These are phyloP conservation scores for Chelonia mydas DNA, from an alignment of 2,797 vertebrate species.

Conservation along the genomic window DNA sequence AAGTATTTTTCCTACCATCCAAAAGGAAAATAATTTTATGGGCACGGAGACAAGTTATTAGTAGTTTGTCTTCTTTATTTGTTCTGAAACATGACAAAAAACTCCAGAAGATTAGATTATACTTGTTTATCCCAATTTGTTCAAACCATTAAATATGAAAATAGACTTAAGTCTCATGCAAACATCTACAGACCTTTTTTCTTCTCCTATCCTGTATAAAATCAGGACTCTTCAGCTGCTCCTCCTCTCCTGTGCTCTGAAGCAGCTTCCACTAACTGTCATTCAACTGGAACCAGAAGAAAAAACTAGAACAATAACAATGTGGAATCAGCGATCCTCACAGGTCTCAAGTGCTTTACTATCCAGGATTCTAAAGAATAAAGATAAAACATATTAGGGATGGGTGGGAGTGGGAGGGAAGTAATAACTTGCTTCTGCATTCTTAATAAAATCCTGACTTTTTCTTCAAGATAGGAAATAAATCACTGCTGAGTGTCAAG, in stretches of 20 bases:
- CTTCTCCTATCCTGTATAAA: neutral
- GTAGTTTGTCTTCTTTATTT: slow-evolving; percentile 55
- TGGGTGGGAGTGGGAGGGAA: neutral
- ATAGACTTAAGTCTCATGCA: slow-evolving; percentile 26
- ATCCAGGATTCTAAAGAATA: slow-evolving; percentile 55
- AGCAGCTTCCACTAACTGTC: slow-evolving; percentile 6
- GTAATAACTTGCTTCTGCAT: slow-evolving; percentile 47
- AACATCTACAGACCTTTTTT: slow-evolving; percentile 31
- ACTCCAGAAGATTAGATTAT: slow-evolving; percentile 15
- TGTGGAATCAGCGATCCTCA: slow-evolving; percentile 36
- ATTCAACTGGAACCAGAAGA: slow-evolving; percentile 61
- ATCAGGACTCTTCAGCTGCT: slow-evolving; percentile 28
- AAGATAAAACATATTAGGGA: slow-evolving; percentile 55
- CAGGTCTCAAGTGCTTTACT: neutral
- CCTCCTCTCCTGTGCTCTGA: slow-evolving; percentile 45
- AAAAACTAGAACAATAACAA: slow-evolving; percentile 44
- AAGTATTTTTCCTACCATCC: slow-evolving; percentile 53
- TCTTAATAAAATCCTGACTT: slow-evolving; percentile 41
- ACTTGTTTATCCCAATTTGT: slow-evolving; percentile 48
- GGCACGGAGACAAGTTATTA: slow-evolving; percentile 23
- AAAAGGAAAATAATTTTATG: slow-evolving; percentile 42
- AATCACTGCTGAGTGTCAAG: neutral
- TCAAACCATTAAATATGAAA: slow-evolving; percentile 37
- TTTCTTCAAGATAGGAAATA: slow-evolving; percentile 35
- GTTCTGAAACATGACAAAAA: neutral